Evolutionary conservation across 2,113 vertebrate genomes (phyloP), one percentile per base, ranked within the genome.

Genomic region (Laterallus jamaicensis): DNA sequence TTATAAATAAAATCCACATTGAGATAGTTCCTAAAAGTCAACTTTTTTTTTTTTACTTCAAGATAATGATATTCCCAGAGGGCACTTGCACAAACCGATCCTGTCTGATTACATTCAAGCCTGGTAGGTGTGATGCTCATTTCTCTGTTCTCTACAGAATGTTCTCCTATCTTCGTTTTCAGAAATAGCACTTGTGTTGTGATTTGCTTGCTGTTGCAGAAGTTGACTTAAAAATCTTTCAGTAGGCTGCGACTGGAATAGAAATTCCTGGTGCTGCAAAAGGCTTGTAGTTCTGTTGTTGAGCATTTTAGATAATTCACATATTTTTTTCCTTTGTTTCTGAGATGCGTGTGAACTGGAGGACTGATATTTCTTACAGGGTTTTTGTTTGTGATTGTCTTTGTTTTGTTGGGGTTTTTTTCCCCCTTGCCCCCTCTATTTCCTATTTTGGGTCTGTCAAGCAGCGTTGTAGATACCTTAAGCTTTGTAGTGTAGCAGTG

Each of bases 1-100:
- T 96, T 95, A 49, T 95, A 77, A 93, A 75, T 89, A 85, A 47
- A 94, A 73, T 42, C 68, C 31, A 75, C 47, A 60, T 52, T 77
- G 73, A 88, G 88, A 37, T 67, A 76, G 37, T 73, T 79, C 64
- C 82, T 92, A 75, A 87, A 59, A 80, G 82, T 95, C 9, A 55
- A n/a, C 62, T 95, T 81, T 95, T 80, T 95, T 67, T 88, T 67
- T 96, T 78, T 93, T 74, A 9, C 76, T 95, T 96, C 29, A 97
- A 99, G 99, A 99, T 99, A 90, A 99, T 99, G 99, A 99, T 99
- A 97, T 99, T 99, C 97, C 99, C 99, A 83, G 99, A 99, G 94
- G 99, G 99, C 95, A 99, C 99, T 2, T 99, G 99, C 91, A 99
- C 99, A 69, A 99, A 99, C 95, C 98, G 99, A 97, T 99, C 99